Percentiles rank a stretch among this genome's conserved stretches.
Evolutionary conservation across 2,888 invertebrate genomes (phyloP).

Genomic region (Mythimna loreyi): DNA sequence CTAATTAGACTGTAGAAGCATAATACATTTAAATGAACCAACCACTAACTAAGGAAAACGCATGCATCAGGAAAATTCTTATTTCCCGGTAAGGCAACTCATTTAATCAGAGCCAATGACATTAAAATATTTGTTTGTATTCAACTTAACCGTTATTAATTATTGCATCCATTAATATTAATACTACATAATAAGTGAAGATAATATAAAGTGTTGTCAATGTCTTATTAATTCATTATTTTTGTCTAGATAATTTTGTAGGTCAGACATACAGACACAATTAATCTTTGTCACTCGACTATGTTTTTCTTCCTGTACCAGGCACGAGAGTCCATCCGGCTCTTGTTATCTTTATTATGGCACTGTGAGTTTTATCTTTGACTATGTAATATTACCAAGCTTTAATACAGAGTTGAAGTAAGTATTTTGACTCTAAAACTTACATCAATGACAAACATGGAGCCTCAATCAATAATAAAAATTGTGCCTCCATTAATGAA

Average conservation of each 20-base stretch:
- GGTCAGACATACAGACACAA: conserved; percentile 20
- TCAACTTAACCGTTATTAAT: conserved; percentile 25
- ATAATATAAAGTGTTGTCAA: conserved; percentile 49
- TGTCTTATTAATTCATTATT: conserved; percentile 54
- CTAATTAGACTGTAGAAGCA: too few relatives aligned
- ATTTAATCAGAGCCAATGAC: conserved; percentile 10
- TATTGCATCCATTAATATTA: conserved; percentile 50
- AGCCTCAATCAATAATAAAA: too few relatives aligned
- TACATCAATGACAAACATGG: too few relatives aligned
- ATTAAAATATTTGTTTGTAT: conserved; percentile 35
- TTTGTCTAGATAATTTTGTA: conserved; percentile 55
- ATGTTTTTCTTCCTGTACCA: conserved; percentile 41
- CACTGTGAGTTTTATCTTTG: conserved; percentile 10
- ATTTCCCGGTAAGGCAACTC: background rate
- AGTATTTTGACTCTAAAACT: too few relatives aligned
- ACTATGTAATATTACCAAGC: background rate
- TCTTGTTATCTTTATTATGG: conserved; percentile 8
- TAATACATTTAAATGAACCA: too few relatives aligned
- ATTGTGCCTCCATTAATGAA: too few relatives aligned
- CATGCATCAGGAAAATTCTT: background rate
- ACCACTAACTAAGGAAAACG: conserved; percentile 1
- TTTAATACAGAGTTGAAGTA: too few relatives aligned
- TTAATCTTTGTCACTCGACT: conserved; percentile 28
- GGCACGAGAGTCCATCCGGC: conserved; percentile 31
- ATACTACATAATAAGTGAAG: conserved; percentile 35